These are phyloP conservation scores for Morus bassanus DNA, from an alignment of 2,797 vertebrate species.

Conservation along the genomic window DNA sequence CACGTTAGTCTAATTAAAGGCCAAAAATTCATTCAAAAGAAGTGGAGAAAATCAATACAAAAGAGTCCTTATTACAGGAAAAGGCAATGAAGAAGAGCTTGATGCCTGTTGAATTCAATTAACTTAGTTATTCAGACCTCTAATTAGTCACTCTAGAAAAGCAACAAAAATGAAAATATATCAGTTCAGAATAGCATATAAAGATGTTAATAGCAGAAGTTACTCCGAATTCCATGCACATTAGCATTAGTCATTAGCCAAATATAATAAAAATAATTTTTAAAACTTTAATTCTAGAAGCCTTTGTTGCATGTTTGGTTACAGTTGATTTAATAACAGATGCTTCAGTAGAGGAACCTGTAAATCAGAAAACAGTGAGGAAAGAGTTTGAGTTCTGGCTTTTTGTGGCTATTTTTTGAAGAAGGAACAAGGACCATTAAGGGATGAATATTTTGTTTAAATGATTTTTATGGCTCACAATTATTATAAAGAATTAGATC, in stretches of 20 bases:
- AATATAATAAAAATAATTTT: not conserved
- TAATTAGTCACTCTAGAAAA: conserved; percentile 4
- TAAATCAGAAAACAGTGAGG: not conserved
- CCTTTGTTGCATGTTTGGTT: not conserved
- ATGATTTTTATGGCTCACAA: not conserved
- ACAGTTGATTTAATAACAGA: not conserved
- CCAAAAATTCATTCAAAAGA: not conserved
- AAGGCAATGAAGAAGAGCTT: not conserved
- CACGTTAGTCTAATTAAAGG: conserved; percentile 27
- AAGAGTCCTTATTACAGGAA: not conserved
- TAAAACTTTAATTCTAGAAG: not conserved
- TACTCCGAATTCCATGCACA: not conserved
- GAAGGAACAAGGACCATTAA: not conserved
- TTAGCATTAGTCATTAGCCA: not conserved
- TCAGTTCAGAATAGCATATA: not conserved
- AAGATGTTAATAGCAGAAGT: not conserved
- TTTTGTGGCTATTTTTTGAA: not conserved
- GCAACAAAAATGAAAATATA: not conserved
- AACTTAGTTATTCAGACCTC: not conserved
- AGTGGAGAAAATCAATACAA: conserved; percentile 9
- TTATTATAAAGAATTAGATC: not conserved
- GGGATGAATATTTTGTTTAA: not conserved
- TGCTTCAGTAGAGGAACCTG: not conserved
- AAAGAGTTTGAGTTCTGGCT: not conserved
- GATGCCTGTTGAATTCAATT: conserved; percentile 1